Base-by-base conservation (phyloP, 1,140 invertebrate species). In the Phthorimaea operculella region DNA sequence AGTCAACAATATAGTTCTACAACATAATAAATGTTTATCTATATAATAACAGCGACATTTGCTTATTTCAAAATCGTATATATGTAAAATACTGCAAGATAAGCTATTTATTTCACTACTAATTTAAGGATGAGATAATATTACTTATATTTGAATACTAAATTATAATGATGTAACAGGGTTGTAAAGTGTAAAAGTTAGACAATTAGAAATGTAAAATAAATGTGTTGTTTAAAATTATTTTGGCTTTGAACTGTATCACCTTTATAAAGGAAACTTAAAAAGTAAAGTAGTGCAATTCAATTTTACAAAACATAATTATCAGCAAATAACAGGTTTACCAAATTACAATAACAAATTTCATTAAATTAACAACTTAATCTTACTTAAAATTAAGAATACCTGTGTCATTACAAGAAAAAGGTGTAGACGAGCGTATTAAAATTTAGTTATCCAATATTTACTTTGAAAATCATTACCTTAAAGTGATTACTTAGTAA, bases 171-270 rank as follows among this genome's bases (percentile, higher is more conserved):
- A 28, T 28, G 39, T 42, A 66, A 72, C 72, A 75, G 70, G 72
- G 72, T 72, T 69, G 55, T 58, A 55, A 52, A 58, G 8, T 51
- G 44, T 69, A 59, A 59, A 64, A 59, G 48, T 52, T 65, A 65
- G 53, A 60, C 2, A 56, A 64, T 52, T 76, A 68, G 70, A 76
- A 68, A 70, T 70, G 67, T 58, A 21, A 58, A 74, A 76, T 76
- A 73, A 74, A 79, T 66, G 63, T 68, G 61, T 72, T 67, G 59
- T 67, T 62, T 60, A 56, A 55, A 63, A 59, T 28, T 18, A 17
- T 33, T 14, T 44, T 4, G 4, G 18, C 15, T 52, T 52, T 57
- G 6, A 57, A 51, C 6, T 28, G n/a, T n/a, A n/a, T n/a, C n/a
- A n/a, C n/a, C n/a, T n/a, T n/a, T n/a, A n/a, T n/a, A 28, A 28